Evolutionary conservation across 2,113 vertebrate species (phyloP), one percentile per base, ranked within the genome.

Genomic region (Eolophus roseicapilla): DNA sequence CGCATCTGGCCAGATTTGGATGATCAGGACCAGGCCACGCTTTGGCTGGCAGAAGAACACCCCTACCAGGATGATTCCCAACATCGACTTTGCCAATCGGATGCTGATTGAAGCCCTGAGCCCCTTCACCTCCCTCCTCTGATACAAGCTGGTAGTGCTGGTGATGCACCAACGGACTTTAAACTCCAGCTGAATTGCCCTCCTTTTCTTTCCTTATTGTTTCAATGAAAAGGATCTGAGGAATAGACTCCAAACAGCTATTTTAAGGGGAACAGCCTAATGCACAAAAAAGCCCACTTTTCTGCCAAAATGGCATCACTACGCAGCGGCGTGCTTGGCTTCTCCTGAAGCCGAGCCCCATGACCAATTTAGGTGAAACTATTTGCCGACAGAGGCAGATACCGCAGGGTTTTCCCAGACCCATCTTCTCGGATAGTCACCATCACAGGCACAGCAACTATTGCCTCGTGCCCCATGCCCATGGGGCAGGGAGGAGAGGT

Each of bases 241-340:
- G 52, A 41, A 49, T 4, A 59, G 69, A 12, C 78, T 43, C 25
- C 67, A 21, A 79, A 47, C 15, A 17, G 76, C 85, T 95, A 93
- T 95, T 95, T 95, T 95, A 93, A 93, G 92, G 92, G 85, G 50
- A 75, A 44, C 76, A 89, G 73, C 71, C 88, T 95, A 92, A 95
- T 92, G 94, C 77, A 44, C 62, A 94, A 89, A 93, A 82, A 82
- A 65, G 55, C 35, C 84, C 67, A 33, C 3, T 3, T 64, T 86
- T 86, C 88, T 93, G 92, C 92, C 94, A 91, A 91, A 78, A 67
- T 68, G 88, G 88, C 91, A 41, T 17, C 29, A 1, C 5, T 8
- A 29, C 4, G 16, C 10, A 8, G 35, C 43, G 0, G 29, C 31
- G n/a, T 3, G 2, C 76, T 82, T 31, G 35, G 76, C 91, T 78